Percentiles rank a stretch among this genome's conserved stretches.
Conservation (phyloP, 1,140 invertebrate species). For the Maniola jurtina region DNA sequence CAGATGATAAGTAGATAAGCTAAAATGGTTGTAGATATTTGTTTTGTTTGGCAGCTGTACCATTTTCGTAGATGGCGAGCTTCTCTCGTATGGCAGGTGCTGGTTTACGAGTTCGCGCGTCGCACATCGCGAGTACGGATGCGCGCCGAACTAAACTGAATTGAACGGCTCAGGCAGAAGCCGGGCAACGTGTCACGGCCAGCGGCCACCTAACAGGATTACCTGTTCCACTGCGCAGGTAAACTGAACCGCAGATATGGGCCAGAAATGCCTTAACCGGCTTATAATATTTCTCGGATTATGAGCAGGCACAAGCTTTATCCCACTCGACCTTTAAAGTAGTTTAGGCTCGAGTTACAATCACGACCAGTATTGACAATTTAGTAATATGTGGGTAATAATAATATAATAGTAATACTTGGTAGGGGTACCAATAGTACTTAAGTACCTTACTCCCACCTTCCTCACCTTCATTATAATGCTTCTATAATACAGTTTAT, state of each 20-base stretch:
- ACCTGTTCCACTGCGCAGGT: constrained; percentile 71
- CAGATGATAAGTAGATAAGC: constrained; percentile 27
- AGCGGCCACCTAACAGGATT: constrained; percentile 77
- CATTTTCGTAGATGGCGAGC: constrained; percentile 72
- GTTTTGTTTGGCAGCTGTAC: constrained; percentile 42
- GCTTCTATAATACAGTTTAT: neutral
- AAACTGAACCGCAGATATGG: constrained; percentile 59
- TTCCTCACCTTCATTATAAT: neutral
- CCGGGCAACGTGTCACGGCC: constrained; percentile 73
- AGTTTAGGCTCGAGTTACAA: constrained; percentile 38
- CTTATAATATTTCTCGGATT: constrained; percentile 59
- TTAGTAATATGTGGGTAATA: neutral
- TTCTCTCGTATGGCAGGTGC: constrained; percentile 71
- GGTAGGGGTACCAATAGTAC: too few relatives aligned
- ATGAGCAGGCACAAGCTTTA: constrained; percentile 46
- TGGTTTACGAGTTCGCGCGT: constrained; percentile 60
- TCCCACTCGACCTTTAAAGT: constrained; percentile 49
- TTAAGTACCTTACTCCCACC: neutral
- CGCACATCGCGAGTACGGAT: constrained; percentile 65
- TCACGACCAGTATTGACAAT: constrained; percentile 2
- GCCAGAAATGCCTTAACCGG: constrained; percentile 62
- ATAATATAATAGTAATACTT: too few relatives aligned
- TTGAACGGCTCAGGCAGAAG: constrained; percentile 56
- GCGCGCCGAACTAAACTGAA: constrained; percentile 52
- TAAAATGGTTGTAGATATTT: constrained; percentile 34